These are phyloP conservation scores for Rhagophthalmus giganteus DNA, from an alignment of 2,888 invertebrate species.

Conservation along the genomic window DNA sequence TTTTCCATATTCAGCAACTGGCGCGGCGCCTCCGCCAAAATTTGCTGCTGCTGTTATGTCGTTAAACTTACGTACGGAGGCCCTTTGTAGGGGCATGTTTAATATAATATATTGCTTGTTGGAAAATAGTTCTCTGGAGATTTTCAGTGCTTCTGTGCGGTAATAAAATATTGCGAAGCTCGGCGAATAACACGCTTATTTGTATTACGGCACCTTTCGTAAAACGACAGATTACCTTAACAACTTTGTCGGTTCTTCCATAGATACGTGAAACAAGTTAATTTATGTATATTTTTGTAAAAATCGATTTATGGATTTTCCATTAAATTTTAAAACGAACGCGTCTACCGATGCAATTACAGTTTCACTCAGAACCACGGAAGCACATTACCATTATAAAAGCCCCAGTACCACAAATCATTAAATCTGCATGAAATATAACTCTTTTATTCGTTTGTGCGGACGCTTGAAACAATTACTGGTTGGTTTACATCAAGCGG, in stretches of 20 bases:
- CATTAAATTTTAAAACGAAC: slow-evolving; percentile 15
- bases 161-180: neutral
- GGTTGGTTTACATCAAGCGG: slow-evolving; percentile 30
- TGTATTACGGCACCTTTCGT: neutral
- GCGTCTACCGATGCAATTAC: slow-evolving; percentile 27
- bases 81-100: neutral
- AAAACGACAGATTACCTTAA: neutral
- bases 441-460: slow-evolving; percentile 30
- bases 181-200: neutral
- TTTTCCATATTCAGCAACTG: neutral
- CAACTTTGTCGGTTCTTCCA: neutral
- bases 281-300: neutral
- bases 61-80: neutral
- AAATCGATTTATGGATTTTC: slow-evolving; percentile 12
- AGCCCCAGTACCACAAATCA: slow-evolving; percentile 31
- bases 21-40: neutral
- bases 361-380: slow-evolving; percentile 24
- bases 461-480: slow-evolving; percentile 31
- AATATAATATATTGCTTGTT: neutral
- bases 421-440: slow-evolving; percentile 33
- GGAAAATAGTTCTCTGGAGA: neutral
- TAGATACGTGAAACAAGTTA: neutral
- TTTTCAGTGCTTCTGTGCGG: neutral
- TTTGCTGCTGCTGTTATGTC: neutral
- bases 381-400: slow-evolving; percentile 33